Base-by-base conservation (phyloP, 2,888 invertebrate genomes). In the Agrenia bidenticulata region DNA sequence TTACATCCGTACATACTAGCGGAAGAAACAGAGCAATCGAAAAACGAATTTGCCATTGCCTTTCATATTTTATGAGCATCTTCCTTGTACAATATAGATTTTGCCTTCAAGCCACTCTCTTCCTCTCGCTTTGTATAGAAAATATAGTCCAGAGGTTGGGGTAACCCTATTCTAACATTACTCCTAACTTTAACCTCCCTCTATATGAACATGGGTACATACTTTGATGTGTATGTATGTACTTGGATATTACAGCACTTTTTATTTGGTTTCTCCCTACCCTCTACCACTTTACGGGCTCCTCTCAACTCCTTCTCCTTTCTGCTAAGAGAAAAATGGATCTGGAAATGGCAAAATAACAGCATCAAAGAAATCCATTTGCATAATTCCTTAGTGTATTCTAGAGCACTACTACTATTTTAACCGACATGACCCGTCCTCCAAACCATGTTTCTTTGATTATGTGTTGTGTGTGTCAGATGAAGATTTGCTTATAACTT, bases 31-130 rank as follows among this genome's bases (percentile, higher is more conserved):
- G 51, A 51, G 55, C 27, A 55, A 55, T 37, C 32, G 54, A 54
- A 60, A 61, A 67, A 62, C 57, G 51, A 64, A 67, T 56, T 67
- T 63, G 64, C 61, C 61, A 59, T 68, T 45, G 19, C 19, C 45
- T 15, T 45, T 61, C 61, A 61, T 67, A 67, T 67, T 67, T 67
- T 64, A 67, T 67, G 66, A 66, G 64, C 54, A 66, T 59, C 65
- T 27, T 66, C 61, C 60, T 61, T 51, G 57, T 61, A 58, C 62
- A 58, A 58, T 61, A 62, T 66, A 66, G 57, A 66, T 57, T 61
- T 66, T 66, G 61, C 58, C 61, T 62, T 62, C 58, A 45, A 53
- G 49, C 66, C 53, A 58, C 42, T 56, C 24, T 39, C 60, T 63
- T 51, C 26, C 59, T 59, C 66, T 63, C 63, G 19, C 32, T 32